A percentile compares a stretch with the other conserved stretches of the same genome.
These are phyloP conservation scores for Calypte anna DNA, from an alignment of 2,113 vertebrate genomes.

Conservation along the genomic window DNA sequence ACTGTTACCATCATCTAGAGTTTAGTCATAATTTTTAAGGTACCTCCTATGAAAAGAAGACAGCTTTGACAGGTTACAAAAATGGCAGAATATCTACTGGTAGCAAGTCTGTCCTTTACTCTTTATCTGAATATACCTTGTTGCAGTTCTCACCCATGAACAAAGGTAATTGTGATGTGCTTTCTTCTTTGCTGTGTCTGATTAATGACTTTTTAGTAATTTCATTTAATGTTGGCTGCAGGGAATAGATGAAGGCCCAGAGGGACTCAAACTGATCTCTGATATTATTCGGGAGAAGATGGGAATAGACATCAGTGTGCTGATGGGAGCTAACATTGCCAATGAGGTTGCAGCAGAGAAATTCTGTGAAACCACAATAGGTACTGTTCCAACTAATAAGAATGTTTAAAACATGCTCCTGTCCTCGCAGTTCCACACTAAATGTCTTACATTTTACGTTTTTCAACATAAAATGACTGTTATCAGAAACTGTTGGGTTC, in stretches of 20 bases:
- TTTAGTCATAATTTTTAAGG: background rate
- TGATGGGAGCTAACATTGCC: conserved; percentile 96
- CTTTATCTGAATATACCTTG: background rate
- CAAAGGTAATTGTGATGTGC: background rate
- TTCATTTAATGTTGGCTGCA: conserved; percentile 62
- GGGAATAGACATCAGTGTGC: conserved; percentile 90
- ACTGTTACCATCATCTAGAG: background rate
- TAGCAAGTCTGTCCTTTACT: background rate
- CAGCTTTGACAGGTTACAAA: background rate
- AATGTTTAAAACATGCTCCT: background rate
- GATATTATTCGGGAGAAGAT: conserved; percentile 94
- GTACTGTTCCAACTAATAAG: conserved; percentile 69
- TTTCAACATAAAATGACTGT: background rate
- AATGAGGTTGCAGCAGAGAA: conserved; percentile 92
- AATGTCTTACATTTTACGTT: background rate
- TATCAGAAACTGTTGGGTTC: background rate
- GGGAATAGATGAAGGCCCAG: conserved; percentile 91
- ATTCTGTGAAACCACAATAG: conserved; percentile 94
- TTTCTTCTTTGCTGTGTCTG: background rate
- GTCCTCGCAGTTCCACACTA: background rate
- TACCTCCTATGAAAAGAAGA: background rate
- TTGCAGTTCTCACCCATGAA: background rate
- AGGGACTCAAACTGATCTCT: conserved; percentile 90
- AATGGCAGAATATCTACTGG: background rate
- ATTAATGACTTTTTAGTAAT: background rate